Evolutionary conservation across 1,140 invertebrate genomes (phyloP), one percentile per base, ranked within the genome.

Genomic region (Dendroctonus valens): DNA sequence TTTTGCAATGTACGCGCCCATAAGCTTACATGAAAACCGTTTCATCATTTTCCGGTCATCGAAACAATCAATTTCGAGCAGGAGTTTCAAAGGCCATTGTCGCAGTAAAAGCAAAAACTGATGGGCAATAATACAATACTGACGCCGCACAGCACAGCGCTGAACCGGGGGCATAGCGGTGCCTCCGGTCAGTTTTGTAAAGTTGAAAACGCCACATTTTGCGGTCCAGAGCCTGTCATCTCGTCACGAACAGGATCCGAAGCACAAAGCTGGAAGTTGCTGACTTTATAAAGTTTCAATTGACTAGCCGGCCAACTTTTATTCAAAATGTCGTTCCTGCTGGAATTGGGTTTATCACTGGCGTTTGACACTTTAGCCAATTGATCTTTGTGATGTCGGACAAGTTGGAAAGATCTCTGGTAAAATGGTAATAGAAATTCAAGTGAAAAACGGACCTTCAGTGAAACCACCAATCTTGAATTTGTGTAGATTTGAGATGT

Each of bases 341-440:
- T n/a, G 49, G 59, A 61, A 61, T 61, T 61, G 59, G 59, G 59
- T 61, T 61, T 61, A 61, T 61, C 59, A 61, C 59, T 61, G 59
- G 49, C 49, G 3, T 61, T 61, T 61, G 59, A 51, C 59, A 61
- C 38, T 52, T 37, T 50, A 52, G 49, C 59, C 59, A 61, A 61
- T 61, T 61, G 59, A 52, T 50, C 59, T 52, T 61, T 61, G 49
- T 41, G 53, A 40, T 41, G 9, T 40, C 26, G 26, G 26, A 26
- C 26, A 26, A 26, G 26, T 26, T 26, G 26, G 26, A 26, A 26
- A 26, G 26, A 26, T 26, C 26, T 26, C 26, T 26, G 3, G 26
- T 26, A 26, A 26, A 26, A 26, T 26, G 26, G 26, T 26, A 26
- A 26, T 26, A 26, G 1, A 26, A 26, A 26, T 26, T 26, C 26